Evolutionary conservation across 2,113 vertebrate genomes (phyloP).

Genomic region (Cygnus atratus): DNA sequence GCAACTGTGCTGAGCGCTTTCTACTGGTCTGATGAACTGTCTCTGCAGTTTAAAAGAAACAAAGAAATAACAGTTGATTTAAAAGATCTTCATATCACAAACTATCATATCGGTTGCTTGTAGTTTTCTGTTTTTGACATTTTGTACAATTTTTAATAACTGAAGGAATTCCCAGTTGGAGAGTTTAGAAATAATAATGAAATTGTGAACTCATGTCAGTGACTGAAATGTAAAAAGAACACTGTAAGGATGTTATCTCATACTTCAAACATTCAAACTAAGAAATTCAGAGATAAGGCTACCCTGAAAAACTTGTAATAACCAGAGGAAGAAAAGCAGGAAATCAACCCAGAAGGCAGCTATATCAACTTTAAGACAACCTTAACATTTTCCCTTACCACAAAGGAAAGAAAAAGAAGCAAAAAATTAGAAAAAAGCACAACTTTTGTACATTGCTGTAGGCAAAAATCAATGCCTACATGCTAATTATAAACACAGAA

Average conservation of each 20-base stretch:
- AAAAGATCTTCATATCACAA: neutral
- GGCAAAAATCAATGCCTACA: accelerated
- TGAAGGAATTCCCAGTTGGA: neutral
- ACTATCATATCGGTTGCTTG: neutral
- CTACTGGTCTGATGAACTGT: neutral
- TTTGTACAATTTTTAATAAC: constrained; percentile 5
- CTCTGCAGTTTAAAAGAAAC: neutral
- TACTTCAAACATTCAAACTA: neutral
- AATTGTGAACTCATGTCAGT: neutral
- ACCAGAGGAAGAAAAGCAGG: neutral
- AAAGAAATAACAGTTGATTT: neutral
- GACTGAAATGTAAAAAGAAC: neutral
- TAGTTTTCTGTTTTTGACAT: neutral
- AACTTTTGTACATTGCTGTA: neutral
- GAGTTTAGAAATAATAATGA: neutral
- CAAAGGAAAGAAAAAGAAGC: neutral
- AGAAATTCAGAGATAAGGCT: neutral
- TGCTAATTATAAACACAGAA: neutral
- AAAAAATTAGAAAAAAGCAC: neutral
- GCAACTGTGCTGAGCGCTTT: neutral
- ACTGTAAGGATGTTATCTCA: neutral
- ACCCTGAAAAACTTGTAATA: neutral
- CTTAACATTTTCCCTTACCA: neutral
- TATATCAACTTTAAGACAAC: neutral
- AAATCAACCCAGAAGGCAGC: neutral